Conservation (phyloP, 2,113 vertebrate species). For the Girardinichthys multiradiatus region DNA sequence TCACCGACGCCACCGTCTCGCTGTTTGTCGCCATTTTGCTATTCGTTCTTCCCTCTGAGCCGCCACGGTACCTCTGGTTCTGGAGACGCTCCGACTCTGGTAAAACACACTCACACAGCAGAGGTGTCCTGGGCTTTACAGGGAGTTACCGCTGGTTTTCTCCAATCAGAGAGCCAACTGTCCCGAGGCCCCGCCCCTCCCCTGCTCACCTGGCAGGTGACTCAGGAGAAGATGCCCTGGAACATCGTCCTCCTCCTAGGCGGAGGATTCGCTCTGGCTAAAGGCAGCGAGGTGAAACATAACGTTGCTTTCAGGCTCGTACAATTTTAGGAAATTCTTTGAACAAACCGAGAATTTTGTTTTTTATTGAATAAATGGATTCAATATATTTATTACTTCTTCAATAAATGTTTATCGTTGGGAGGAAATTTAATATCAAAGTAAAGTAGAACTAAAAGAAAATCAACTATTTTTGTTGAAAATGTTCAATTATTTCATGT, state of each 20-base stretch:
- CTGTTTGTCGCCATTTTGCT: slow-evolving; percentile 84
- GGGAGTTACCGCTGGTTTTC: neutral
- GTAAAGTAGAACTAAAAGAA: no score
- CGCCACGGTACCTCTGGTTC: slow-evolving; percentile 78
- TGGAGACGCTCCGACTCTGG: slow-evolving; percentile 71
- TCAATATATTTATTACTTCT: no score
- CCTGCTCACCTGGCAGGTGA: slow-evolving; percentile 89
- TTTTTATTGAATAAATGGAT: no score
- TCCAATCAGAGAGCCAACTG: slow-evolving; percentile 61
- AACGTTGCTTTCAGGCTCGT: neutral
- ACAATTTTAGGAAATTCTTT: no score
- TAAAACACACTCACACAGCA: slow-evolving; percentile 25
- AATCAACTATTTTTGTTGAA: no score
- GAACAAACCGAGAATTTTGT: no score
- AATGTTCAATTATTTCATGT: no score
- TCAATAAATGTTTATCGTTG: no score
- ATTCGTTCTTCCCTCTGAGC: slow-evolving; percentile 89
- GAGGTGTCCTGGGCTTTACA: neutral
- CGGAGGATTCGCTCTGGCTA: slow-evolving; percentile 95
- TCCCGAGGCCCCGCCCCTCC: slow-evolving; percentile 53
- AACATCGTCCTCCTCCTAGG: slow-evolving; percentile 92
- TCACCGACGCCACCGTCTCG: slow-evolving; percentile 87
- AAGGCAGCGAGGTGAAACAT: slow-evolving; percentile 83
- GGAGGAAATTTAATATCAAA: no score
- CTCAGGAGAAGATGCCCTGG: slow-evolving; percentile 94